Conservation (phyloP, 2,113 vertebrate genomes). For the Maccullochella peelii region DNA sequence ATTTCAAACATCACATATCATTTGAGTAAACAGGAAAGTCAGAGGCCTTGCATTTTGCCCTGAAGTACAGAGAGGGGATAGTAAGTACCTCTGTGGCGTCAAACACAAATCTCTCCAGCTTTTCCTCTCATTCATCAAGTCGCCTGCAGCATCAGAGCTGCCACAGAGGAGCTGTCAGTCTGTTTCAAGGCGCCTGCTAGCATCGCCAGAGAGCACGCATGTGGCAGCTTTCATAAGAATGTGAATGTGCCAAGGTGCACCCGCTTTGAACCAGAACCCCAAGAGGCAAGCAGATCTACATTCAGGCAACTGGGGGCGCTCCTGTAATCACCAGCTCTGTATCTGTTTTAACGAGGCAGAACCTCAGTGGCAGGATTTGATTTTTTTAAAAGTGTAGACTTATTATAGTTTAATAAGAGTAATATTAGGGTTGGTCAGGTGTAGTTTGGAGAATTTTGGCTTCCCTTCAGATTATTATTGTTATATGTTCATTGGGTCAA, state of each 20-base stretch:
- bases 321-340: slow-evolving; percentile 22
- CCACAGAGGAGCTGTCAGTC: slow-evolving; percentile 62
- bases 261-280: slow-evolving; percentile 51
- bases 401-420: not conserved
- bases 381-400: not conserved
- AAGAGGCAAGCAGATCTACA: slow-evolving; percentile 39
- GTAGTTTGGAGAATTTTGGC: not conserved
- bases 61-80: slow-evolving; percentile 30
- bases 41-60: slow-evolving; percentile 27
- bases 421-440: not conserved
- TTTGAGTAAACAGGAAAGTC: slow-evolving; percentile 45
- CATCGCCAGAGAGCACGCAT: slow-evolving; percentile 56
- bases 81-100: slow-evolving; percentile 55
- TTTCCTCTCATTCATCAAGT: slow-evolving; percentile 61
- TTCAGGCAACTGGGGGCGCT: slow-evolving; percentile 18
- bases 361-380: not conserved
- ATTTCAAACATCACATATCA: slow-evolving; percentile 25
- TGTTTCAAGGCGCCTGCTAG: slow-evolving; percentile 60
- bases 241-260: slow-evolving; percentile 47
- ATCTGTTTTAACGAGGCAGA: slow-evolving; percentile 21
- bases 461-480: slow-evolving; percentile 1
- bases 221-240: slow-evolving; percentile 42
- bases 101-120: slow-evolving; percentile 62
- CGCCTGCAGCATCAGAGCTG: slow-evolving; percentile 65
- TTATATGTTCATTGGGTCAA: slow-evolving; percentile 8